Evolutionary conservation across 2,797 vertebrate species (phyloP), one percentile per base, ranked within the genome.

Genomic region (Siniperca undulata): DNA sequence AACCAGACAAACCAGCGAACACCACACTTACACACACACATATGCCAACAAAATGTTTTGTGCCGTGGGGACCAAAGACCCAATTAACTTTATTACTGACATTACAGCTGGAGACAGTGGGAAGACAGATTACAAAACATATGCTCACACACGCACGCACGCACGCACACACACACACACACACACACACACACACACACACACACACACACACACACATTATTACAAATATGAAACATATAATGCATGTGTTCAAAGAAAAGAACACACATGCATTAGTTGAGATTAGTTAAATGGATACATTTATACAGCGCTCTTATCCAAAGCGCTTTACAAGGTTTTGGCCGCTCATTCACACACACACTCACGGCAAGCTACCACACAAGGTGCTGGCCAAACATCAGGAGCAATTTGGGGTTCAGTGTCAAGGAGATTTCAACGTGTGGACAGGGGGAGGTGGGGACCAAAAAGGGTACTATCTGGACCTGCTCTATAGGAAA

Each of bases 31-130:
- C 40, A 73, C 69, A 48, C 2, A 59, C 27, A 64, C 60, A 64
- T 19, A 48, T 14, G 40, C 48, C 22, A 72, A 34, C 82, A 62
- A 74, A 70, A 70, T 72, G 65, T 60, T 65, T 40, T 66, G 80
- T 80, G 73, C 69, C 24, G 9, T 50, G 4, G 81, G 82, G 60
- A 84, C 81, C 71, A 64, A 60, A 83, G 68, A 79, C 78, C 76
- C 78, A 86, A 90, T 90, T 91, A 90, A 87, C 77, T 88, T 84
- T 89, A 91, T 87, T 84, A 87, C 84, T 71, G 81, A 77, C 71
- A 70, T 80, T 87, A 88, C 83, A 81, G 72, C 74, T 77, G 16
- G 74, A 86, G 74, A 90, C 80, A 67, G 55, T 67, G 38, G 53
- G 72, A 85, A 77, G 84, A 84, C 70, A 72, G 67, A 86, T 88